Evolutionary conservation across 2,888 invertebrate genomes (phyloP).

Genomic region (Agriopis leucophaearia): DNA sequence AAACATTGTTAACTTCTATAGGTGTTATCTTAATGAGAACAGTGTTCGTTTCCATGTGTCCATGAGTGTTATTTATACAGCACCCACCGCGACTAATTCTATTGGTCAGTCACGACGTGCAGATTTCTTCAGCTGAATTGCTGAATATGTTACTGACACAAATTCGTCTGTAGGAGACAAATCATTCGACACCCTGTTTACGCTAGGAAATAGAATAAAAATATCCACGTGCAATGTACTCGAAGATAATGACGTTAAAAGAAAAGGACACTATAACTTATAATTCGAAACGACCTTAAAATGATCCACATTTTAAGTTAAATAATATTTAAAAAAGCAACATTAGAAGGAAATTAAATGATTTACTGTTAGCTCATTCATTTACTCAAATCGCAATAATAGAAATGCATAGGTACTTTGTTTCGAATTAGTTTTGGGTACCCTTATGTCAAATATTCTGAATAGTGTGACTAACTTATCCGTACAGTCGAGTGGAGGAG

Average conservation of each 20-base stretch:
- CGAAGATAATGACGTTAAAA: neutral
- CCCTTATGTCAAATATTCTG: too few relatives aligned
- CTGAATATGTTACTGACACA: conserved; percentile 56
- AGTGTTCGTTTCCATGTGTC: conserved; percentile 36
- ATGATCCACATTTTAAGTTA: neutral
- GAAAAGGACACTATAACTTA: neutral
- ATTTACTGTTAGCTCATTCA: neutral
- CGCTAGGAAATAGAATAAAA: neutral
- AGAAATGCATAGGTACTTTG: neutral
- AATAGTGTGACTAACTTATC: neutral
- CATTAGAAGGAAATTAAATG: neutral
- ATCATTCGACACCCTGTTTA: conserved; percentile 16
- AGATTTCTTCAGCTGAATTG: conserved; percentile 46
- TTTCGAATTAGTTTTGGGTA: too few relatives aligned
- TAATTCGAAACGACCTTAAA: neutral
- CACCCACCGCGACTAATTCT: conserved; percentile 23
- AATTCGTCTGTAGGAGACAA: conserved; percentile 37
- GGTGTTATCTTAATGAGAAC: neutral
- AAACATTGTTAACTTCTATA: neutral
- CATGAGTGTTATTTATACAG: conserved; percentile 33
- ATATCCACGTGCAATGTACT: neutral
- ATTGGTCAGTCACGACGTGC: conserved; percentile 50
- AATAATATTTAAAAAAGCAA: neutral
- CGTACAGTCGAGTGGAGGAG: neutral
- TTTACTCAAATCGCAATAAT: conserved; percentile 11